Evolutionary conservation across 1,140 invertebrate genomes (phyloP), one percentile per base, ranked within the genome.

Genomic region (Zaprionus taronus): DNA sequence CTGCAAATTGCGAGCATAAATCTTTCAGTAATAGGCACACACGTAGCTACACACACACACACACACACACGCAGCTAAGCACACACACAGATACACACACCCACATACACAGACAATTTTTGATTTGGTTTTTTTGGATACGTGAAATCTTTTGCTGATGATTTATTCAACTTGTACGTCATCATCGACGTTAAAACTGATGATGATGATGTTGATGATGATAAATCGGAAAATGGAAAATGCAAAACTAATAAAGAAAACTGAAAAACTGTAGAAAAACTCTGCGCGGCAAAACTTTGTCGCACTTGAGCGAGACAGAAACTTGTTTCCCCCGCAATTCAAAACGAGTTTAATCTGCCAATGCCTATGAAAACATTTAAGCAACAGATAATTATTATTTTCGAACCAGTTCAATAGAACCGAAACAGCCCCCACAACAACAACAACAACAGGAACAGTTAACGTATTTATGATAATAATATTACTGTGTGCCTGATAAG

Each of bases 1-100:
- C 77, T 71, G 77, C 83, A 83, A 80, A 83, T 83, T 75, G 70
- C 63, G 73, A 68, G 72, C 80, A 87, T 87, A 89, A 87, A 87
- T 87, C 77, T 74, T 81, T 34, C 15, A 62, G 77, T 83, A 87
- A 87, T 87, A 83, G 77, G 80, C 70, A 55, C 76, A 72, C 71
- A 81, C 26, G 63, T 66, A 73, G 22, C 17, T 20, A 38, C 28
- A 57, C 22, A 56, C 38, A 65, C 49, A 57, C 22, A 56, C 38
- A 65, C 49, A 53, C 4, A 62, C 20, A 47, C 22, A 65, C 31
- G 28, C 28, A 31, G 28, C 28, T 31, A 31, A 58, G 26, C 62
- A 67, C 26, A 60, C 5, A 47, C 12, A 31, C 26, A 64, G 36
- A 49, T 22, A 47, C 34, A 61, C 71, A 38, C 38, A 55, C 38